Evolutionary conservation across 2,888 invertebrate genomes (phyloP).

Genomic region (Patella depressa): DNA sequence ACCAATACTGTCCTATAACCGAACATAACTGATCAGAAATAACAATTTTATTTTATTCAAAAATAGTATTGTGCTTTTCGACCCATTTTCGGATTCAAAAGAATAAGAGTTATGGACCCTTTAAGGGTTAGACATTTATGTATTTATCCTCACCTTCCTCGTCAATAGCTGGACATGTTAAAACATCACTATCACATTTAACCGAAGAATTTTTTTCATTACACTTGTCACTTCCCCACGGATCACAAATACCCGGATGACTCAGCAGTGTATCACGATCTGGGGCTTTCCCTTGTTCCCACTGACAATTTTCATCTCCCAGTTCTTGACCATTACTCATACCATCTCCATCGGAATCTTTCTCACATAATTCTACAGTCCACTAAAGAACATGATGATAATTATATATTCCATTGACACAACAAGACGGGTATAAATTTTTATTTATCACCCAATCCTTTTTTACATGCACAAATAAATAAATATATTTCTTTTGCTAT

Average conservation of each 20-base stretch:
- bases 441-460: too few relatives aligned
- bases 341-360: constrained; percentile 32
- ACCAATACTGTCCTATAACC: too few relatives aligned
- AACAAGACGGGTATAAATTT: too few relatives aligned
- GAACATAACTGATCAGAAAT: too few relatives aligned
- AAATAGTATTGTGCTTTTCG: too few relatives aligned
- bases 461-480: too few relatives aligned
- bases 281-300: constrained; percentile 17
- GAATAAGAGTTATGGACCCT: too few relatives aligned
- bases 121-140: too few relatives aligned
- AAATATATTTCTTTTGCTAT: too few relatives aligned
- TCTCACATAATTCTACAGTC: constrained; percentile 27
- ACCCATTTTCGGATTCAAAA: too few relatives aligned
- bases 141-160: constrained; percentile 22
- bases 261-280: not conserved
- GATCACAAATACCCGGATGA: constrained; percentile 30
- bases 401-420: too few relatives aligned
- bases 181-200: constrained; percentile 24
- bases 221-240: constrained; percentile 25
- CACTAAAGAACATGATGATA: constrained; percentile 13
- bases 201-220: constrained; percentile 29
- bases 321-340: constrained; percentile 31
- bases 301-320: constrained; percentile 31
- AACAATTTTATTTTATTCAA: too few relatives aligned
- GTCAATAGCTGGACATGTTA: constrained; percentile 28